Base-by-base conservation (phyloP, 2,113 vertebrate species). In the Eolophus roseicapilla region DNA sequence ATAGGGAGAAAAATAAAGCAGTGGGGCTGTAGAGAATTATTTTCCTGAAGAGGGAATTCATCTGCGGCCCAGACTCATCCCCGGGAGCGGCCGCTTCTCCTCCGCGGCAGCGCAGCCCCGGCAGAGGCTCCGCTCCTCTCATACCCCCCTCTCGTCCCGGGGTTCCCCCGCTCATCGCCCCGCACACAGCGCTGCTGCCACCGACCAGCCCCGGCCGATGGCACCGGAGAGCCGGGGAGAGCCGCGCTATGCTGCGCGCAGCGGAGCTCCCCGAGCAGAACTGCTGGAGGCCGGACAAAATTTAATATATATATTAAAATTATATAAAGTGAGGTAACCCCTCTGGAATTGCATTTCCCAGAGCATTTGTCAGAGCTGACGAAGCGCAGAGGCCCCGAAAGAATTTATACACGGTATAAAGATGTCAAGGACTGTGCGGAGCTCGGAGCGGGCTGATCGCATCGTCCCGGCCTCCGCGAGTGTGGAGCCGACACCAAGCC, bases 311-410 rank as follows among this genome's bases (percentile, higher is more conserved):
- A 57, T n/a, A 55, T 67, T 17, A 17, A 62, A 88, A 39, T 47
- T 18, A 12, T 6, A 70, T 70, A 93, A 91, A 94, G 78, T 96
- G 96, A 97, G 90, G 93, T 93, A 97, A 97, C 90, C 93, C 88
- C 93, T 94, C 95, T 95, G 97, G 97, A 97, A 97, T 97, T 89
- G 96, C 86, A 75, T 91, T 96, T 97, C 94, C 95, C 80, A 92
- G 91, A 57, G 93, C 76, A 97, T 97, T 97, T 98, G 97, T 97
- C 97, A 97, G 97, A 29, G 91, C 92, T 97, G 97, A 97, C 97
- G 97, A 98, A 98, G 97, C 92, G 79, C 97, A 97, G 97, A 93
- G 97, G 91, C 94, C 91, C 84, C 81, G 76, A 93, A 97, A 97
- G 97, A 93, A 97, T 97, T 97, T 96, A 85, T 71, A 90, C 96